Evolutionary conservation across 2,797 vertebrate species (phyloP).

Genomic region (Anolis apletophallus): DNA sequence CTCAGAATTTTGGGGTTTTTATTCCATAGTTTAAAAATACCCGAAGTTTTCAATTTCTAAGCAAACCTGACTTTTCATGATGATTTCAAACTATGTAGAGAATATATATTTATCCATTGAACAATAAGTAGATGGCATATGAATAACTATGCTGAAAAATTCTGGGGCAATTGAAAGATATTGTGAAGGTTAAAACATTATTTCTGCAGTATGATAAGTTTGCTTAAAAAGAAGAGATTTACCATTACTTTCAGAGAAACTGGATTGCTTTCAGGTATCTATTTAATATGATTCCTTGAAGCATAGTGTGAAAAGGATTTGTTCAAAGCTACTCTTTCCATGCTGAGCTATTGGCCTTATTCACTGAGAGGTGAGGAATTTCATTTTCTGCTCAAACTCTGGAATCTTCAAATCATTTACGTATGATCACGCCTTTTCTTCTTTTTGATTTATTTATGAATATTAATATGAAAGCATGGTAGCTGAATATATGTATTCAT

Average conservation of each 20-base stretch:
- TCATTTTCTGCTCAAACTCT: constrained; percentile 5
- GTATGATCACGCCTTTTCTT: not conserved
- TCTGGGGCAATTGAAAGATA: not conserved
- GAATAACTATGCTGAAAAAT: not conserved
- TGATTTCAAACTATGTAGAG: not conserved
- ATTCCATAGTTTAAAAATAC: too few relatives aligned
- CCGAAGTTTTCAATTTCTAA: not conserved
- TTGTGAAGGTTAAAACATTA: not conserved
- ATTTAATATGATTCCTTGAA: constrained; percentile 21
- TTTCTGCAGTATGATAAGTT: not conserved
- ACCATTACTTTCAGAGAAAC: not conserved
- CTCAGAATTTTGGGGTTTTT: too few relatives aligned
- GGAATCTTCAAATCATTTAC: not conserved
- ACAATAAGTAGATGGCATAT: not conserved
- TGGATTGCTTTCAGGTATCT: not conserved
- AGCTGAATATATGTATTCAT: not conserved
- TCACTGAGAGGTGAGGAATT: constrained; percentile 2
- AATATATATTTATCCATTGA: not conserved
- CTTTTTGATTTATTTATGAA: constrained; percentile 9
- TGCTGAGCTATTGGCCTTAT: constrained; percentile 1
- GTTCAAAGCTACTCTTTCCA: not conserved
- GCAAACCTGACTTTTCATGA: not conserved
- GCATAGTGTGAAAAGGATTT: not conserved
- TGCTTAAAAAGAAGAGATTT: not conserved
- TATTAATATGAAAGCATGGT: not conserved